Conservation (phyloP, 2,113 vertebrate genomes). For the Microcebus lehilahytsara region DNA sequence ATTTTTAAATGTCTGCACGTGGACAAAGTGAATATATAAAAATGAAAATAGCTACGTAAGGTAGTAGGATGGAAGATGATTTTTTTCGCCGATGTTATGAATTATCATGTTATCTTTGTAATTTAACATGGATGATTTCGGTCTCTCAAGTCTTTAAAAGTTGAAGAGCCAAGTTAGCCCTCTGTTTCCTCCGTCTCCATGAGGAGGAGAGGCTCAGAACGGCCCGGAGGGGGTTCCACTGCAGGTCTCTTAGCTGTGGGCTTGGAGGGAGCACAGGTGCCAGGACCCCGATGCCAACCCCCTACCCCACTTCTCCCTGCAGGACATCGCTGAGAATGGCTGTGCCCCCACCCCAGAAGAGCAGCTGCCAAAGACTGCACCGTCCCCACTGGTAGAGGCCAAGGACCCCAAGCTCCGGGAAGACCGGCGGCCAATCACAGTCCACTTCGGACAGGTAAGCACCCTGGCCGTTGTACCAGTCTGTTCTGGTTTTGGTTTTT, state of each 20-base stretch:
- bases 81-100: not conserved
- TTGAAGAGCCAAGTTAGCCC: conserved; percentile 27
- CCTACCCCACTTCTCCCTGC: conserved; percentile 62
- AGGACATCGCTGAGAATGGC: conserved; percentile 96
- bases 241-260: not conserved
- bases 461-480: rapidly evolving
- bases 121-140: not conserved
- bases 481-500: not conserved
- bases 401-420: conserved; percentile 87
- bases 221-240: not conserved
- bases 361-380: conserved; percentile 76
- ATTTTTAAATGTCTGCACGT: conserved; percentile 65
- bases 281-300: not conserved
- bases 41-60: conserved; percentile 24
- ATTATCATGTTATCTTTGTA: conserved; percentile 30
- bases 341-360: conserved; percentile 83
- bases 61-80: not conserved
- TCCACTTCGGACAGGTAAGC: conserved; percentile 96
- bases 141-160: not conserved
- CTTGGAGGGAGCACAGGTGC: not conserved
- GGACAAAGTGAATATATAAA: conserved; percentile 56
- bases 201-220: not conserved
- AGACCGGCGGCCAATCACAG: conserved; percentile 91
- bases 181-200: not conserved
- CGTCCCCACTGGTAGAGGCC: conserved; percentile 81